Base-by-base conservation (phyloP, 2,888 invertebrate genomes). In the Epinotia nisella region DNA sequence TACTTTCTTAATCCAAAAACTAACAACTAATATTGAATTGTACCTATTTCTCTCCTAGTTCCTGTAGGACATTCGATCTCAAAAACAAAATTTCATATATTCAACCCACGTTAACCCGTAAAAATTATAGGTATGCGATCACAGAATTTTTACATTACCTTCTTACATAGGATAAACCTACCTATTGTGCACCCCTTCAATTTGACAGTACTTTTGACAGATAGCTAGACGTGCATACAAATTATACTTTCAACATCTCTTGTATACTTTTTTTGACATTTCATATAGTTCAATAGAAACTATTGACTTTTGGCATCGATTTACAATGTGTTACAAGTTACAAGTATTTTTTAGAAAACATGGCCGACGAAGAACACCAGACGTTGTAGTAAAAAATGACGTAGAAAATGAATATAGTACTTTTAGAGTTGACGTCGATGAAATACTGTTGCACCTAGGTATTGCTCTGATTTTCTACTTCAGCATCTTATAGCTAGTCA, bases 11-110 rank as follows among this genome's bases (percentile, higher is more conserved):
- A 7, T 41, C 41, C 3, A 21, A 41, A 9, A 61, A 21, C 5
- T 49, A 62, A 62, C 62, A 49, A 24, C 7, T 15, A 45, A 45
- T 9, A 11, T 13, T 9, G 15, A n/a, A 24, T 21, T 61, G 15
- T 62, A n/a, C n/a, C n/a, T n/a, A 49, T n/a, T 45, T 15, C 19
- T 17, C 11, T 59, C 5, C 59, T 7, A 39, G 11, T 62, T 62
- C 62, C 62, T 62, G 49, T 49, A 62, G 24, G 10, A n/a, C 45
- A 51, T 62, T 49, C 24, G 62, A 62, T 62, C 62, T 62, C 62
- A 62, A 24, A 45, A 21, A 39, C n/a, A 35, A 15, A 49, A 21
- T 61, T 21, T 61, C 41, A 60, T 4, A 3, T 15, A n/a, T 24
- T 49, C 15, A 45, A 45, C 3, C 15, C 3, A 15, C 15, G 45